Conservation (phyloP, 2,888 invertebrate genomes). For the Neoscelio sp. region DNA sequence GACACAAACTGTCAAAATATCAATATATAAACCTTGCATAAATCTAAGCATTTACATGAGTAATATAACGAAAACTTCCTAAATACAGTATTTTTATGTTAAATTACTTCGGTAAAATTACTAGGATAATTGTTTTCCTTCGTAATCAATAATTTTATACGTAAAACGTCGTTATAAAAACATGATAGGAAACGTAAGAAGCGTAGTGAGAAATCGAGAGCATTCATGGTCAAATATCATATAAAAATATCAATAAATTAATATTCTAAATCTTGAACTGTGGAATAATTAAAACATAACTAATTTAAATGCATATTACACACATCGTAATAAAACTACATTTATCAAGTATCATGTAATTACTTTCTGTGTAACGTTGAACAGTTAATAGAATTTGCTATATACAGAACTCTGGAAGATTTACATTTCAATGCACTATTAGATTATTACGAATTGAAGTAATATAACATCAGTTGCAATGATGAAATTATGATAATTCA, state of each 20-base stretch:
- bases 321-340: background rate
- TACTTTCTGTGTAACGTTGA: background rate
- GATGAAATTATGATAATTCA: constrained; percentile 1
- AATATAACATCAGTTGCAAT: background rate
- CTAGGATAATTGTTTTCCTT: no score
- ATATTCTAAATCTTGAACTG: constrained; percentile 5
- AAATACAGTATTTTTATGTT: no score
- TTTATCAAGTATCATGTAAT: constrained; percentile 1
- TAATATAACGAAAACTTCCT: no score
- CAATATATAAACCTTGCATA: no score
- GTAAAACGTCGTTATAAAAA: background rate
- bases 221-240: constrained; percentile 6
- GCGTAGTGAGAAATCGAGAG: background rate
- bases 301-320: constrained; percentile 3
- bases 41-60: no score
- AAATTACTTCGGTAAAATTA: no score
- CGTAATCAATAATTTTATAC: no score
- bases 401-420: no score
- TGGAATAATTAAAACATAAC: background rate
- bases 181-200: background rate
- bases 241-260: background rate
- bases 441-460: background rate
- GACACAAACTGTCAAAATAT: no score
- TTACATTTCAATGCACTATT: background rate
- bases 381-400: background rate